Base-by-base conservation (phyloP, 1,140 invertebrate genomes). In the Drosophila sechellia region DNA sequence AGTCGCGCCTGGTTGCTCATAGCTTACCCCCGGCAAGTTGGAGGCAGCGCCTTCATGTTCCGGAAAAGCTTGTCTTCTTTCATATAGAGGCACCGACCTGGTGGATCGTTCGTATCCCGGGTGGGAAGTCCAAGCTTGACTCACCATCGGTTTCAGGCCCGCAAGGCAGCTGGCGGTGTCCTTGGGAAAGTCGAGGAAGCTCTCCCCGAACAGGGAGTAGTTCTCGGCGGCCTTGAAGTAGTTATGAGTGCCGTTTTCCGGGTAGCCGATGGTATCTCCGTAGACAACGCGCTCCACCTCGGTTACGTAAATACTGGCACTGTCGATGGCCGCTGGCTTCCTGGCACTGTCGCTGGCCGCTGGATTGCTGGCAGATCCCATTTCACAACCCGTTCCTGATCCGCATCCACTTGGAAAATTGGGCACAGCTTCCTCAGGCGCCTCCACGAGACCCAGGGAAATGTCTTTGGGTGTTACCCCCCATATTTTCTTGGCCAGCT, bases 171-270 rank as follows among this genome's bases (percentile, higher is more conserved):
- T 45, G n/a, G 60, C 39, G 10, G 70, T 35, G 39, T 84, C 60
- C 40, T 71, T 52, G 11, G 77, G 75, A 48, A 84, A 86, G 60
- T 86, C 83, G 0, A 81, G 52, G 54, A 68, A 81, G 25, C 54
- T 35, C 1, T 89, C 65, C 4, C 83, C 83, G 6, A 50, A 64
- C 0, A 91, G 34, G 0, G 90, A 79, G 50, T 89, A 91, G 11
- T 78, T 81, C 60, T 91, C 80, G 17, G 90, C 90, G 4, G 90
- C 90, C 70, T 86, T 80, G 53, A 71, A 87, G 25, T 89, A 90
- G 27, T 84, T 79, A 0, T 34, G 52, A n/a, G 42, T 74, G 43
- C 75, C 80, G n/a, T 69, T 54, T 6, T 77, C 50, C 34, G 90
- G 90, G 48, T 89, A 79, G 0, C 77, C 83, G 0, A 45, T 59